Percentiles rank a stretch among this genome's conserved stretches.
These are phyloP conservation scores for Sprattus sprattus DNA, from an alignment of 2,113 vertebrate species.

Conservation along the genomic window DNA sequence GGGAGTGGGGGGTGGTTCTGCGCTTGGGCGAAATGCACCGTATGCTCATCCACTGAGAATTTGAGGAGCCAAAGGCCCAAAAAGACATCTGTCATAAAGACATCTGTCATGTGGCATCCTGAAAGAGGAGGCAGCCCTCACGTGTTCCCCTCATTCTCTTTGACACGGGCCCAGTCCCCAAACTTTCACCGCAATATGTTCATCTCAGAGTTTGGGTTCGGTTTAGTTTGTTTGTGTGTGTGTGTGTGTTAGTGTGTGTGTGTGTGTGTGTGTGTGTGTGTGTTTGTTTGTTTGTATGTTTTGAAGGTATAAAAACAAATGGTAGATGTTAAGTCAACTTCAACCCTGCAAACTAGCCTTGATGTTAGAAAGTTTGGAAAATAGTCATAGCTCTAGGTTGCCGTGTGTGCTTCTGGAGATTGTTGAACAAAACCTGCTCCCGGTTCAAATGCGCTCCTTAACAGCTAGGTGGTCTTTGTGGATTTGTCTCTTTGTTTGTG, in stretches of 20 bases:
- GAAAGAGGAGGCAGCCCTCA: not conserved
- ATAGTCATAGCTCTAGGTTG: conserved; percentile 1
- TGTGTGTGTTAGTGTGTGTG: not conserved
- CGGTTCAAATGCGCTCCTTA: conserved; percentile 14
- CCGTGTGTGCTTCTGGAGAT: not conserved
- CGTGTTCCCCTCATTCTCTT: not conserved
- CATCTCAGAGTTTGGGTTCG: no score
- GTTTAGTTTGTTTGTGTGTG: not conserved
- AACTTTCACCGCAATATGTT: not conserved
- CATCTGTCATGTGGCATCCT: conserved; percentile 14
- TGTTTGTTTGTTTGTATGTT: not conserved
- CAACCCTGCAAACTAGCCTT: conserved; percentile 4
- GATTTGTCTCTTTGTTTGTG: conserved; percentile 27
- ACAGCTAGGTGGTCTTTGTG: conserved; percentile 37
- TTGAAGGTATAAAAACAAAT: not conserved
- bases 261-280: not conserved
- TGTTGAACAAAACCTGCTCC: conserved; percentile 3
- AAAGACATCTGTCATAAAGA: no score
- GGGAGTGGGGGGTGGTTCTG: not conserved
- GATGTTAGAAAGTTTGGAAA: not conserved
- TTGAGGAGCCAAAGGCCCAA: not conserved
- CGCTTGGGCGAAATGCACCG: not conserved
- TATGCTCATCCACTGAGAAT: not conserved
- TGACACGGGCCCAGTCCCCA: no score
- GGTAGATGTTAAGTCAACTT: not conserved